Conservation (phyloP, 2,888 invertebrate genomes). For the Oscheius onirici region DNA sequence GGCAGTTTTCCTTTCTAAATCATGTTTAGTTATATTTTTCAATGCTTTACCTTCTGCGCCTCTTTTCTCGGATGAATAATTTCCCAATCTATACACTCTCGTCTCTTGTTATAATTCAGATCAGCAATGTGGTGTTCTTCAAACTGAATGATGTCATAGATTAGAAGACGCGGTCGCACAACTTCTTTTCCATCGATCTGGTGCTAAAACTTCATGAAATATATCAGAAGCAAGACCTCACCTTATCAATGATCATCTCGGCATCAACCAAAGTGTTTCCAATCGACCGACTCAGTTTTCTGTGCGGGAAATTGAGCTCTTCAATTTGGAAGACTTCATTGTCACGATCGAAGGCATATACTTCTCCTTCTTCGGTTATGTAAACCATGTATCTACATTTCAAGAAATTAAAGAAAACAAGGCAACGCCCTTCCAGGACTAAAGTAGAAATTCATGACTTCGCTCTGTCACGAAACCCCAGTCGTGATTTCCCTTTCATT, state of each 20-base stretch:
- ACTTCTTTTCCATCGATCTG: constrained; percentile 53
- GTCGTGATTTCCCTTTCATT: no score
- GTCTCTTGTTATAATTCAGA: constrained; percentile 82
- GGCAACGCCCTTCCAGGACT: no score
- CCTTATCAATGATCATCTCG: constrained; percentile 69
- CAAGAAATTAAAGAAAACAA: neutral
- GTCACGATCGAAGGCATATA: constrained; percentile 94
- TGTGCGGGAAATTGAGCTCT: constrained; percentile 83
- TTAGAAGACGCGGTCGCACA: constrained; percentile 86
- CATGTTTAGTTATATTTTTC: no score
- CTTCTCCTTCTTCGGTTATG: constrained; percentile 84
- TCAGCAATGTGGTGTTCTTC: constrained; percentile 83
- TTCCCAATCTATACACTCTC: constrained; percentile 80
- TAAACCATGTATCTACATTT: constrained; percentile 90
- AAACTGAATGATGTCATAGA: constrained; percentile 90
- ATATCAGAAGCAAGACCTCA: constrained; percentile 73
- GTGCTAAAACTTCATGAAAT: constrained; percentile 70
- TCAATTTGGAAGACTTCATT: constrained; percentile 84
- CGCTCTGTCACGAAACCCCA: no score
- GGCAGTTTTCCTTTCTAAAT: constrained; percentile 36
- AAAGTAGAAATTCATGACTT: no score
- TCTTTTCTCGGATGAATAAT: constrained; percentile 77
- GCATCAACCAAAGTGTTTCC: constrained; percentile 64
- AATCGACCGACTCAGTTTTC: constrained; percentile 76
- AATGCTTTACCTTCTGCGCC: constrained; percentile 86